Base-by-base conservation (phyloP, 2,888 invertebrate species). In the Polyommatus iphigenia region DNA sequence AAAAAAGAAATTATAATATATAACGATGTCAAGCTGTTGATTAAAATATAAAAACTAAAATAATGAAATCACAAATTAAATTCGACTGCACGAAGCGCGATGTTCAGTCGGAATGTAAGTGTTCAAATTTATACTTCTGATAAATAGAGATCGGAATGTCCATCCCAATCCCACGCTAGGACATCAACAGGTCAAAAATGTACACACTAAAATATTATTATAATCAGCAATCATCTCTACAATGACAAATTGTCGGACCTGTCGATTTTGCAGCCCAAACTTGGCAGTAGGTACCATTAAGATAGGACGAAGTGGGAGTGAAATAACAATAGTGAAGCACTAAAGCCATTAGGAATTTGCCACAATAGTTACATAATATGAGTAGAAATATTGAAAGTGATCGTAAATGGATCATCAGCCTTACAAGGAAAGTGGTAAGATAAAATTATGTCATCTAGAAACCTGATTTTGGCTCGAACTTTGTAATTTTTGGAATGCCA, bases 241-340 rank as follows among this genome's bases (percentile, higher is more conserved):
- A 67, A 41, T 73, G 73, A 73, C 73, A 73, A 73, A 73, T 73
- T 73, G 3, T 73, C 20, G 20, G 46, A 73, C 73, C 73, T 73
- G 73, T 73, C 73, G 73, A 73, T 73, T 73, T 73, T n/a, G 41
- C 13, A 4, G 10, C 41, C 73, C 73, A 73, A 46, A 73, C 73
- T 46, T 73, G 73, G 73, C 10, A 20, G 10, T 20, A 46, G 32
- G 41, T 41, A 46, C 73, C 46, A 73, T 73, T 73, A 73, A 73
- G 24, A 73, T 73, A 72, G 46, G 20, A n/a, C 46, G 13, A 20
- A 41, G 73, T 73, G 41, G 73, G 73, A 73, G 73, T 41, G 15
- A 46, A 41, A 36, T 67, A 73, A 73, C 5, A 46, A 73, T 24
- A 46, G 67, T 29, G 24, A 59, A 8, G 24, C 62, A 62, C 62